Evolutionary conservation across 2,888 invertebrate genomes (phyloP), one percentile per base, ranked within the genome.

Genomic region (Eupithecia vulgata): DNA sequence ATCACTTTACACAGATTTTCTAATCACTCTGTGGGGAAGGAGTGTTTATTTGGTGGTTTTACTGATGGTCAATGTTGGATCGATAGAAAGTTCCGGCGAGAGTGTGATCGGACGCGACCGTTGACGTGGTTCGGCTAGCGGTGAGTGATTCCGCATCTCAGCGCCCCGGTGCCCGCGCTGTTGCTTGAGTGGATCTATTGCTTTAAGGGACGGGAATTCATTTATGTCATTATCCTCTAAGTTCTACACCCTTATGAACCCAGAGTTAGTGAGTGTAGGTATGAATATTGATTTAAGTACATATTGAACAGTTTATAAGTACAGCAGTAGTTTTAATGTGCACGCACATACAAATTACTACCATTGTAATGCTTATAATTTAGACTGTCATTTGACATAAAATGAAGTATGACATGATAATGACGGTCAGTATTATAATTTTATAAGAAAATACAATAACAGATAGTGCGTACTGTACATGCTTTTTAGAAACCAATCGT

Each of bases 51-150:
- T 76, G 72, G 73, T 68, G 75, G 74, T 74, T 70, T 25, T 21
- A 57, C 67, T 73, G 21, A 67, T 76, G 77, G 76, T 78, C 76
- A 85, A 82, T 87, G 86, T 85, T 85, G 82, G 85, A 82, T 85
- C 81, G 87, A 85, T 92, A 92, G 93, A 93, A 93, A 93, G 85
- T 88, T 87, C 88, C 86, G 88, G 84, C 79, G 73, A 81, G 83
- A 90, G 90, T 91, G 89, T 88, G 90, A 84, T 90, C 83, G 85
- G 81, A 87, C 87, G 90, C 92, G 93, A 92, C 90, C 91, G 89
- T 77, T 83, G 84, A 85, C 89, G 87, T 85, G 90, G 88, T 87
- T 79, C 74, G 87, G 83, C 87, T 87, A 82, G 81, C 82, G 83
- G 85, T 84, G 88, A 92, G 88, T 92, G 93, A 82, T 82, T 83